Evolutionary conservation across 1,140 invertebrate species (phyloP).

Genomic region (Tetragonula clypearis): DNA sequence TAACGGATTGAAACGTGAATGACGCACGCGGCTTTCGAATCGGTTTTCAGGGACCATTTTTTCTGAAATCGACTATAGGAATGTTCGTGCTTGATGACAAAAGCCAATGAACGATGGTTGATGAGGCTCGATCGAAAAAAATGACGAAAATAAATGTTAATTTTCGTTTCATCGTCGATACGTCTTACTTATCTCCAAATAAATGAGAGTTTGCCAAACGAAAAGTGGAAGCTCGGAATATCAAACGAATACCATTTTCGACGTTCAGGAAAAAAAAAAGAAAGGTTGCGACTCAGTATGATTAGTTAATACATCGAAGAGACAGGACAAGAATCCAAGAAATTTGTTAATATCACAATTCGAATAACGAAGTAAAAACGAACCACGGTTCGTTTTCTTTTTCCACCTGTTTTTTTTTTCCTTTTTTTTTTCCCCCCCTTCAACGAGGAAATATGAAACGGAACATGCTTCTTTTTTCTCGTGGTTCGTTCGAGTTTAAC

Average conservation of each 20-base stretch:
- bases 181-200: not conserved
- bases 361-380: not conserved
- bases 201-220: not conserved
- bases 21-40: not conserved
- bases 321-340: not conserved
- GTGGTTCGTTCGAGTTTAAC: not conserved
- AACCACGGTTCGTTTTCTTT: no score
- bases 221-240: not conserved
- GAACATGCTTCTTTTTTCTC: not conserved
- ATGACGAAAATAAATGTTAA: conserved; percentile 10
- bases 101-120: not conserved
- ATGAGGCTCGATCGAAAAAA: not conserved
- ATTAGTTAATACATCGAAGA: not conserved
- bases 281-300: not conserved
- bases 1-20: conserved; percentile 19
- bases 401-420: no score
- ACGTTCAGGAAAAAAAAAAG: not conserved
- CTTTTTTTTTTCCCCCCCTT: no score
- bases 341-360: not conserved
- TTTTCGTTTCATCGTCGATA: conserved; percentile 3
- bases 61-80: not conserved
- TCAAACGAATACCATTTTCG: not conserved
- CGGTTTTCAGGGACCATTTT: not conserved
- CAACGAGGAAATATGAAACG: not conserved
- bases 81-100: not conserved